Evolutionary conservation across 53 echinoderm and acorn worm genomes (phyloP), one percentile per base, ranked within the genome.

Genomic region (Crossaster papposus): DNA sequence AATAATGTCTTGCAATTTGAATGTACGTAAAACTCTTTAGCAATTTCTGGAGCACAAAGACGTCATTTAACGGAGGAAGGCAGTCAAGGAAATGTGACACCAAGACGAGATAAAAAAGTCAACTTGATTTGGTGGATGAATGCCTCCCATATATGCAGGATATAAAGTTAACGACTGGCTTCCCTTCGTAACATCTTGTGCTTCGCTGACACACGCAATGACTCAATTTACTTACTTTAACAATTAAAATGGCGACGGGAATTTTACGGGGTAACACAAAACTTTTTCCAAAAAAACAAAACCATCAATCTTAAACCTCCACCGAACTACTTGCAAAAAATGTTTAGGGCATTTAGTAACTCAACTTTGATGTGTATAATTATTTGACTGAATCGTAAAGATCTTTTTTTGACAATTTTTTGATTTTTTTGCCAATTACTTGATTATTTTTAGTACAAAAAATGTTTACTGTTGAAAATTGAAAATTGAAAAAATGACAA

Each of bases 111-210:
- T 35, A 35, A 34, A 73, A 13, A 11, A 34, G 74, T 32, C 74
- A 33, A 33, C 13, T 32, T 13, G 2, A 28, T 36, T 13, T 73
- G 74, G 15, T 73, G 33, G 74, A 73, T 52, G 52, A 79, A 26
- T 44, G 52, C 35, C 26, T 24, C 51, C 32, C 51, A 51, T 10
- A 28, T 1, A 13, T 10, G 31, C 86, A 86, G 86, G 86, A 86
- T 86, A 58, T 86, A 62, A 22, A 14, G 86, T 55, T 86, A 86
- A 86, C 75, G 51, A 54, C 55, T 36, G 55, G 86, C 86, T 86
- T 86, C 86, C 86, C 86, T 82, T 63, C 55, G 17, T 32, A 75
- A 55, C 74, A 86, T 86, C 86, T 75, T 86, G 76, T 75, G 76
- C 75, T 64, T 76, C 13, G 76, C 22, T 86, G 86, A 86, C 86